Conservation (phyloP, 2,113 vertebrate genomes). For the Psettodes erumei region DNA sequence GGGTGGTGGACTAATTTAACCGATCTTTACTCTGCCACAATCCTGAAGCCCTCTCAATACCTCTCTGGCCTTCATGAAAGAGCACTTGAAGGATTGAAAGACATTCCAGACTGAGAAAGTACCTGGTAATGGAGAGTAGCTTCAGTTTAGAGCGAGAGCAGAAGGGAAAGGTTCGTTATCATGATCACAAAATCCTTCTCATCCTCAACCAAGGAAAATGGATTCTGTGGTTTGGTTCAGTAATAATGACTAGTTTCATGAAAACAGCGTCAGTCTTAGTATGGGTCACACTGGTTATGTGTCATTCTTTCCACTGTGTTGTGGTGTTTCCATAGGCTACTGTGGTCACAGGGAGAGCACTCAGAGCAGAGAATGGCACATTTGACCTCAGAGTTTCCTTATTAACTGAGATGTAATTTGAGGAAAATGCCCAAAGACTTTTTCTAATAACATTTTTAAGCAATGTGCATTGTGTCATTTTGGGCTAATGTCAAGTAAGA, state of each 20-base stretch:
- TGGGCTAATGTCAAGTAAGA: not conserved
- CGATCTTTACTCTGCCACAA: conserved; percentile 68
- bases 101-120: conserved; percentile 79
- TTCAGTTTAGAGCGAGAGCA: conserved; percentile 37
- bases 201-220: conserved; percentile 39
- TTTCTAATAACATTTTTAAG: not conserved
- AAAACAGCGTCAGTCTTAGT: conserved; percentile 8
- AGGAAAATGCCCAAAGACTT: not conserved
- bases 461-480: not conserved
- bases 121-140: conserved; percentile 65
- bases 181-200: conserved; percentile 47
- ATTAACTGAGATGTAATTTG: conserved; percentile 6
- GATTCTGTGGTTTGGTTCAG: conserved; percentile 28
- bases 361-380: conserved; percentile 7
- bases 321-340: not conserved
- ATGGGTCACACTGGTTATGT: conserved; percentile 19
- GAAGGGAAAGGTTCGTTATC: conserved; percentile 50
- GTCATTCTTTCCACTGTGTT: conserved; percentile 6
- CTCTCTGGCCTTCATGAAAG: conserved; percentile 72
- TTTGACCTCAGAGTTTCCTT: not conserved
- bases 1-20: conserved; percentile 75
- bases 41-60: conserved; percentile 68
- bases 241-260: conserved; percentile 13
- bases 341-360: not conserved
- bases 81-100: conserved; percentile 78